Percentiles rank a stretch among this genome's conserved stretches.
phyloP scores from a whole-genome alignment of 2,888 invertebrate genomes.

The Coelinius sp. region DNA sequence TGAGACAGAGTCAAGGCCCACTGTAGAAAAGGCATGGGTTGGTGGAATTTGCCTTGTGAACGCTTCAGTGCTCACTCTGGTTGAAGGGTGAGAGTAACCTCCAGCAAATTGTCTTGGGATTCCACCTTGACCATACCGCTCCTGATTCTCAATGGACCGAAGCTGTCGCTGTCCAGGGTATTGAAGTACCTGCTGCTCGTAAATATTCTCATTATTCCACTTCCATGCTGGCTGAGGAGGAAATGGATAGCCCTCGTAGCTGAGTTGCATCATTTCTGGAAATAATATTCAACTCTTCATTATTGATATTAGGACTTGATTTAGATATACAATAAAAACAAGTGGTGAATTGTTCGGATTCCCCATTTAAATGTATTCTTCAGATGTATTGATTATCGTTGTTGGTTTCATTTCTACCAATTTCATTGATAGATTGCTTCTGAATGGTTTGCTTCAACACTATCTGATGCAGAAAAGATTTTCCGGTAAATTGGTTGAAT shows the following conservation, averaged over 20 bases:
- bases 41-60: constrained; percentile 7
- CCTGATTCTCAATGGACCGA: background rate
- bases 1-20: background rate
- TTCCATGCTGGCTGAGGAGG: background rate
- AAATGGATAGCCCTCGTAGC: background rate
- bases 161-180: background rate
- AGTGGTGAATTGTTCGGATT: no score
- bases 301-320: background rate
- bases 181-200: background rate
- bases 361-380: no score
- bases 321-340: no score
- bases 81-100: background rate
- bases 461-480: no score
- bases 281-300: background rate
- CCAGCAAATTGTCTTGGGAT: constrained; percentile 6
- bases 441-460: no score
- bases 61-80: background rate
- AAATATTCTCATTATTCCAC: background rate
- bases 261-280: background rate
- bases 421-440: no score
- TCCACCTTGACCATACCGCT: constrained; percentile 3
- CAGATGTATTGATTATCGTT: no score
- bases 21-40: background rate
- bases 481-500: no score
- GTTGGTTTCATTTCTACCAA: no score